Evolutionary conservation across 2,888 invertebrate species (phyloP).

Genomic region (Caenorhabditis macrosperma): DNA sequence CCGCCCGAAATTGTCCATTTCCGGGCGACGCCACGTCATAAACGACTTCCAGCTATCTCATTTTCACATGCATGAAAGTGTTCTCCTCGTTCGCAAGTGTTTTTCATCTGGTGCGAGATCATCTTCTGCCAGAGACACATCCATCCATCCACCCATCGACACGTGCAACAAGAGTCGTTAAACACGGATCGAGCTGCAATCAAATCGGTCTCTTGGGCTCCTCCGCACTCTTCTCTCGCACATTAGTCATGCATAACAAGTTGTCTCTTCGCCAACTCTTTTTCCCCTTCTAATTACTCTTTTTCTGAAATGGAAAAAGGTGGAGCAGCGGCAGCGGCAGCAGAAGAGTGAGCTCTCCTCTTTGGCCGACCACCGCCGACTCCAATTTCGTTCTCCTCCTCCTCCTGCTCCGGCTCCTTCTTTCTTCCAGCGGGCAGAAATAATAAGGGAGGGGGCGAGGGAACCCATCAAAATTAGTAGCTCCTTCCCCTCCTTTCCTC

Average conservation of each 20-base stretch:
- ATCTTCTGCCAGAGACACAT: slow-evolving; percentile 23
- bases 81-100: slow-evolving; percentile 8
- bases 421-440: slow-evolving; percentile 5
- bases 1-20: slow-evolving; percentile 39
- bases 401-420: background rate
- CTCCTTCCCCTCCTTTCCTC: background rate
- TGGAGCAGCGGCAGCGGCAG: no score
- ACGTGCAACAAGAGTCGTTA: slow-evolving; percentile 26
- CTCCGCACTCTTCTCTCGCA: background rate
- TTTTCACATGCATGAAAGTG: slow-evolving; percentile 44
- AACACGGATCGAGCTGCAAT: background rate
- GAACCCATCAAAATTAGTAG: slow-evolving; percentile 48
- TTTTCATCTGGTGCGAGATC: slow-evolving; percentile 3
- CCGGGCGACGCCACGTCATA: slow-evolving; percentile 16
- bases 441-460: slow-evolving; percentile 11
- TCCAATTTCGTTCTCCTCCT: slow-evolving; percentile 30
- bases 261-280: background rate
- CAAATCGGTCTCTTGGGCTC: slow-evolving; percentile 14
- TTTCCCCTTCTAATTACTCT: slow-evolving; percentile 34
- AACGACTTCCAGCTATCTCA: no score
- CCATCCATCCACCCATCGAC: slow-evolving; percentile 30
- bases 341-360: slow-evolving; percentile 3
- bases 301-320: background rate
- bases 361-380: background rate
- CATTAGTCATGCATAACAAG: slow-evolving; percentile 25